Conservation (phyloP, 2,888 invertebrate genomes). For the Suillia variegata region DNA sequence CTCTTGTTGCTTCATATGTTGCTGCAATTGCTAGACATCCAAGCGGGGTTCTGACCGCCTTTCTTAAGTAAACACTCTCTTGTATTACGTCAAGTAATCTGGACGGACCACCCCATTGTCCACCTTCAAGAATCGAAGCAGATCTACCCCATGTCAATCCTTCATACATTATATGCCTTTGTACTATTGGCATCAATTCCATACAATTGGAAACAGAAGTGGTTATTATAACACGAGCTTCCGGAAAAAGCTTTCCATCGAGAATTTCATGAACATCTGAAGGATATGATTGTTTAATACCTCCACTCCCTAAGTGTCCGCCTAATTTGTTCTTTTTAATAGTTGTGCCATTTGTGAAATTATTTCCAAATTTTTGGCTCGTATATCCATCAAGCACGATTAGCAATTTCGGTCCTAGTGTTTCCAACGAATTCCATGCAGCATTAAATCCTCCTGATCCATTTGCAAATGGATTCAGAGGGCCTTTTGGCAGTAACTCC, state of each 20-base stretch:
- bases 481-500: conserved; percentile 62
- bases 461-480: conserved; percentile 45
- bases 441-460: conserved; percentile 54
- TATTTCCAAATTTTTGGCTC: conserved; percentile 33
- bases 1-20: conserved; percentile 62
- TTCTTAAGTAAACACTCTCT: conserved; percentile 58
- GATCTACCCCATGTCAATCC: conserved; percentile 64
- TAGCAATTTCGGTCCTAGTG: conserved; percentile 62
- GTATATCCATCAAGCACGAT: conserved; percentile 66
- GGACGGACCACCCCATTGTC: conserved; percentile 62
- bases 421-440: conserved; percentile 61
- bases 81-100: conserved; percentile 60
- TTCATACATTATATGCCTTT: conserved; percentile 62
- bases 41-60: conserved; percentile 63
- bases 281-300: conserved; percentile 53
- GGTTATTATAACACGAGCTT: conserved; percentile 64
- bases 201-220: conserved; percentile 59
- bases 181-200: conserved; percentile 61
- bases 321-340: conserved; percentile 39
- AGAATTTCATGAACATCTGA: conserved; percentile 64
- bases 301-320: conserved; percentile 27
- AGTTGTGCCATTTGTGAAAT: conserved; percentile 31
- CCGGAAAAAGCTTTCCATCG: conserved; percentile 65
- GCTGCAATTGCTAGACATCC: conserved; percentile 65
- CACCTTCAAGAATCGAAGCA: conserved; percentile 61